Conservation (phyloP, 2,888 invertebrate species). For the Drosophila conformis region DNA sequence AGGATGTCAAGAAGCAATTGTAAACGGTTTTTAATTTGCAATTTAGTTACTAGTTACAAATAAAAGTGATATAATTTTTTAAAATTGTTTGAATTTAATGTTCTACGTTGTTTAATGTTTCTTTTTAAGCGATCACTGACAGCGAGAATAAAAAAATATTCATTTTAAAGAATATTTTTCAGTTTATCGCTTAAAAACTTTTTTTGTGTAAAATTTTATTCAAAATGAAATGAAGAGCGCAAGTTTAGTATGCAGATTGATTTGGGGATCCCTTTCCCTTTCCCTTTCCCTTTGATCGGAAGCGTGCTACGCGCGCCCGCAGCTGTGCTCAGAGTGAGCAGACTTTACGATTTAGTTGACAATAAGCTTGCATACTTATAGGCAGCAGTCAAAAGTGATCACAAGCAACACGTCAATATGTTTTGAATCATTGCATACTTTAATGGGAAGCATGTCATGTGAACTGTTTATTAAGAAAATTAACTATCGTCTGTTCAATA, state of each 20-base stretch:
- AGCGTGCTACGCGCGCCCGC: too few species aligned
- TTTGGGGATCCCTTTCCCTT: too few species aligned
- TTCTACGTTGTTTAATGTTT: background rate
- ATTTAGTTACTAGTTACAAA: slow-evolving; percentile 18
- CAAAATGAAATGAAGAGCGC: background rate
- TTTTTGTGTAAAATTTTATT: background rate
- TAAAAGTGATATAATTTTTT: slow-evolving; percentile 57
- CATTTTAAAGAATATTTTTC: background rate
- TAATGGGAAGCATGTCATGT: background rate
- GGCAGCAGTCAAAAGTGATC: background rate
- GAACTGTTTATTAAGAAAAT: background rate
- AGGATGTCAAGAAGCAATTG: slow-evolving; percentile 54
- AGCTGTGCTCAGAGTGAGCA: background rate
- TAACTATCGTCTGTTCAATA: background rate
- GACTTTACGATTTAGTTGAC: background rate
- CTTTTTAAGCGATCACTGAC: background rate
- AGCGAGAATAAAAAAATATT: background rate
- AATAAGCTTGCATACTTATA: slow-evolving; percentile 24
- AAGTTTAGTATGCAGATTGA: background rate
- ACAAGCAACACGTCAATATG: fast-evolving
- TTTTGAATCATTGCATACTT: slow-evolving; percentile 22
- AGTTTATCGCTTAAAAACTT: background rate
- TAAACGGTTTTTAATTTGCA: slow-evolving; percentile 15
- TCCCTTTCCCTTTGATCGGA: background rate
- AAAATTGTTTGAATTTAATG: background rate